phyloP scores from a whole-genome alignment of 1,140 invertebrate genomes.

The Thalassaphorura encarpata region DNA sequence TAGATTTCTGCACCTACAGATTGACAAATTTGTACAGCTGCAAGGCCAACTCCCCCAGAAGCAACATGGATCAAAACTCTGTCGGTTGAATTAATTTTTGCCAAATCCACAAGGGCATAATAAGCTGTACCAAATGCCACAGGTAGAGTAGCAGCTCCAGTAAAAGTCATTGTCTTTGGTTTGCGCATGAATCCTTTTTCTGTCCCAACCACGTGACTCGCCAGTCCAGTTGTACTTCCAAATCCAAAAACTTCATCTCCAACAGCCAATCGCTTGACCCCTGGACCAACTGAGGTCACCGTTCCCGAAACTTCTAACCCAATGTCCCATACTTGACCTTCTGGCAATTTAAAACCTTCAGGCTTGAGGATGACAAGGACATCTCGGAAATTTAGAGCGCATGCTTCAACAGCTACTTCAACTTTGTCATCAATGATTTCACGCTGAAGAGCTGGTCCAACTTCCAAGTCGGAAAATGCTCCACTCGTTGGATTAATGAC shows the following conservation, averaged over 20 bases:
- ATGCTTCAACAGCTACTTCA: slow-evolving; percentile 4
- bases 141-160: slow-evolving; percentile 4
- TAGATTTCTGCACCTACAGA: slow-evolving; percentile 33
- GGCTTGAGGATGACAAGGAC: slow-evolving; percentile 6
- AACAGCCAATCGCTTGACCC: background rate
- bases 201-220: background rate
- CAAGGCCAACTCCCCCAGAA: slow-evolving; percentile 51
- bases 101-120: background rate
- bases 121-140: slow-evolving; percentile 9
- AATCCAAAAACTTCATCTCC: slow-evolving; percentile 11
- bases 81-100: slow-evolving; percentile 38
- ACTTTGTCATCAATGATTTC: background rate
- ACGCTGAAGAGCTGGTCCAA: background rate
- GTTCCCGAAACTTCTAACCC: slow-evolving; percentile 2
- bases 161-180: background rate
- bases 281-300: background rate
- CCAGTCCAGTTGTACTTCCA: background rate
- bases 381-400: slow-evolving; percentile 11
- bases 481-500: slow-evolving; percentile 9
- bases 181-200: background rate
- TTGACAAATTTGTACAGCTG: slow-evolving; percentile 46
- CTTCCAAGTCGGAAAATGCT: slow-evolving; percentile 3
- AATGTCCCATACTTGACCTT: background rate
- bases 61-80: slow-evolving; percentile 52
- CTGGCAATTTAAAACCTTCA: background rate